phyloP scores from a whole-genome alignment of 2,888 invertebrate species.

The Apamea anceps region DNA sequence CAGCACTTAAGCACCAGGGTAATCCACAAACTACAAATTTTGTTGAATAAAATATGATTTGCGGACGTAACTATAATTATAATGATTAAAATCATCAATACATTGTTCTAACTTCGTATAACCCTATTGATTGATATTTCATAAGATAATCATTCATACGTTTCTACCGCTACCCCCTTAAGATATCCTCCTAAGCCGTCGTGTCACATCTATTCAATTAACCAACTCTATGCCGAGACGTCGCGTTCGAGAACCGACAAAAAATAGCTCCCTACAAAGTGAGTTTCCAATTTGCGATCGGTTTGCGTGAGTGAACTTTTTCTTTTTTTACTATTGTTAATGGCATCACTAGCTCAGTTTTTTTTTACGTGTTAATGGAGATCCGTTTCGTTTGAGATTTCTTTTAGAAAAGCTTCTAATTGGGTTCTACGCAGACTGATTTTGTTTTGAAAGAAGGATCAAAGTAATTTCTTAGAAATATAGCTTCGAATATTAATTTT shows the following conservation, averaged over 20 bases:
- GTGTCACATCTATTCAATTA: conserved; percentile 46
- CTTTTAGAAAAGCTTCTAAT: conserved; percentile 29
- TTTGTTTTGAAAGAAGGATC: conserved; percentile 6
- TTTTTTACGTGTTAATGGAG: conserved; percentile 38
- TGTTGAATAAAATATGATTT: no score
- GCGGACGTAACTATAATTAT: no score
- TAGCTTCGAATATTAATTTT: background rate
- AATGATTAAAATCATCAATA: no score
- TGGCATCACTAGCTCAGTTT: conserved; percentile 64
- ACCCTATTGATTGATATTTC: no score
- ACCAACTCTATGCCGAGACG: conserved; percentile 66
- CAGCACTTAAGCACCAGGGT: no score
- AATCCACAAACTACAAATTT: no score
- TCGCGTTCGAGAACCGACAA: conserved; percentile 71
- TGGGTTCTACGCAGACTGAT: conserved; percentile 26
- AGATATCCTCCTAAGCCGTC: no score
- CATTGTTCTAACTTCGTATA: no score
- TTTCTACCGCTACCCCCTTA: no score
- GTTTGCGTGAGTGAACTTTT: conserved; percentile 72
- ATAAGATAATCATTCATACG: no score
- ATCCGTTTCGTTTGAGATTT: conserved; percentile 24
- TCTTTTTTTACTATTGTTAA: conserved; percentile 72
- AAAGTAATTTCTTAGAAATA: background rate
- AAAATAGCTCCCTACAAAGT: conserved; percentile 73
- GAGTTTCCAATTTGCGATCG: conserved; percentile 75